Evolutionary conservation across 2,113 vertebrate genomes (phyloP).

Genomic region (Lates calcarifer): DNA sequence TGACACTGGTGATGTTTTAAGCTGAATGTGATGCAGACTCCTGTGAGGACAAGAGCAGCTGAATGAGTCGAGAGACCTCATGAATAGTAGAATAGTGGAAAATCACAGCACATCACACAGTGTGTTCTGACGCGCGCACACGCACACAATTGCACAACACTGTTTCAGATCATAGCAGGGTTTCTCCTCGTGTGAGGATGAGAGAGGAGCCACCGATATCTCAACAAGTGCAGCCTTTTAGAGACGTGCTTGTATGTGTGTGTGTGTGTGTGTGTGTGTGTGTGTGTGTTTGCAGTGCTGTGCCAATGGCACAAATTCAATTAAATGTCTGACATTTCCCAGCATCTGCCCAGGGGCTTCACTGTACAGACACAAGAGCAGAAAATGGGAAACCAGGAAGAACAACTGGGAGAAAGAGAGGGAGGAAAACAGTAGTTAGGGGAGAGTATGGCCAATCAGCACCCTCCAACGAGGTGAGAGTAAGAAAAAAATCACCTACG

Average conservation of each 20-base stretch:
- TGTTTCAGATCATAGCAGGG: not conserved
- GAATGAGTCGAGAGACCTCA: no score
- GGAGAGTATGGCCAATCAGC: not conserved
- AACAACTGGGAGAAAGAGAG: not conserved
- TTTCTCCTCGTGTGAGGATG: not conserved
- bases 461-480: not conserved
- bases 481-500: not conserved
- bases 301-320: slow-evolving; percentile 67
- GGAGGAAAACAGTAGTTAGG: not conserved
- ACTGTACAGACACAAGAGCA: slow-evolving; percentile 1
- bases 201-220: not conserved
- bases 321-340: slow-evolving; percentile 64
- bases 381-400: not conserved
- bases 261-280: slow-evolving; percentile 1
- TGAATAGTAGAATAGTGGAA: no score
- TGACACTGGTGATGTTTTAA: not conserved
- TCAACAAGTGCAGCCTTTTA: not conserved
- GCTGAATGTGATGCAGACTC: not conserved
- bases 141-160: no score
- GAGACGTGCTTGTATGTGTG: not conserved
- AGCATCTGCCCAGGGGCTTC: slow-evolving; percentile 16
- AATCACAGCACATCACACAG: no score
- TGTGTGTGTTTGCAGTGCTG: not conserved
- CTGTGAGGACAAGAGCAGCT: not conserved
- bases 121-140: no score